phyloP scores from a whole-genome alignment of 2,888 invertebrate genomes.

The Lordiphosa fenestrarum region DNA sequence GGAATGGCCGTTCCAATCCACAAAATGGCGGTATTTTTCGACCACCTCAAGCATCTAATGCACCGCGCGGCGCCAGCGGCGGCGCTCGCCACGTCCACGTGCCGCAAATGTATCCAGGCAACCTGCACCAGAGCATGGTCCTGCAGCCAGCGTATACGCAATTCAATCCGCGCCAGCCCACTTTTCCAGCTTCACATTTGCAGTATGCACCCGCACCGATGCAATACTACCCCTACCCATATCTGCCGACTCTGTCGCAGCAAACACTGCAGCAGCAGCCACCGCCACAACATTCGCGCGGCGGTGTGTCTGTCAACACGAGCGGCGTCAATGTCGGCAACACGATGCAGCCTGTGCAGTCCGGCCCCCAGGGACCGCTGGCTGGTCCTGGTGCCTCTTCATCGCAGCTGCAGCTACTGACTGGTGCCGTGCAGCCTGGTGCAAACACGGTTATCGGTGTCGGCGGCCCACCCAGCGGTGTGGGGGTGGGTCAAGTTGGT shows the following conservation, averaged over 20 bases:
- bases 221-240: conserved; percentile 58
- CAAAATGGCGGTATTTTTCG: conserved; percentile 72
- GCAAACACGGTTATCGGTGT: conserved; percentile 81
- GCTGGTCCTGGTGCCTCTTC: conserved; percentile 67
- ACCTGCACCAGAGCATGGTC: conserved; percentile 72
- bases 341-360: conserved; percentile 67
- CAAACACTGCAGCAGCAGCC: conserved; percentile 54
- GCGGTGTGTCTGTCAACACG: conserved; percentile 64
- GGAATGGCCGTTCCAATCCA: conserved; percentile 70
- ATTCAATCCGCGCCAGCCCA: conserved; percentile 67
- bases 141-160: conserved; percentile 65
- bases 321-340: conserved; percentile 54
- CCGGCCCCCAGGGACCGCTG: conserved; percentile 70
- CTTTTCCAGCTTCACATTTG: conserved; percentile 66
- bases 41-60: conserved; percentile 64
- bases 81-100: conserved; percentile 69
- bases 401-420: conserved; percentile 63
- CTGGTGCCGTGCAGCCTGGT: conserved; percentile 78
- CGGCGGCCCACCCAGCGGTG: conserved; percentile 48
- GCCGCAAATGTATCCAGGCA: conserved; percentile 70
- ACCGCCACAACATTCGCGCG: conserved; percentile 68
- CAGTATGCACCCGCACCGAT: conserved; percentile 66
- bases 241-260: conserved; percentile 53
- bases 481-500: conserved; percentile 54
- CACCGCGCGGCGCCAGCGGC: conserved; percentile 38